Evolutionary conservation across 2,797 vertebrate genomes (phyloP).

Genomic region (Schizothorax lantsangensis): DNA sequence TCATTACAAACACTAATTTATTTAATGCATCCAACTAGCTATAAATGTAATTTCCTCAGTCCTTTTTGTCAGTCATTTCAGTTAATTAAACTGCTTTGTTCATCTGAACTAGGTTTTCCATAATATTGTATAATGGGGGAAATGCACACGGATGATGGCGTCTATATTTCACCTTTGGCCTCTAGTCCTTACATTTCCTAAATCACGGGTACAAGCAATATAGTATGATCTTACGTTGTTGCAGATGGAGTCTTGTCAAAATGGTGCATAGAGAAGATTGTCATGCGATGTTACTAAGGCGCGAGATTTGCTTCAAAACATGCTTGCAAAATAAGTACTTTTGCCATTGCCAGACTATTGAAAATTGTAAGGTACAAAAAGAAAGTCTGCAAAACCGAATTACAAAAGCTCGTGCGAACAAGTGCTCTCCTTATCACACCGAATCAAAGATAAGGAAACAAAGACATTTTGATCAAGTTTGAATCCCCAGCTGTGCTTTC

Average conservation of each 20-base stretch:
- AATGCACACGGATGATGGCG: constrained; percentile 14
- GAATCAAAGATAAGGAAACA: constrained; percentile 74
- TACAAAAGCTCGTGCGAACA: constrained; percentile 18
- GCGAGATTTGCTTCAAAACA: constrained; percentile 1
- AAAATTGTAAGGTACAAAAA: not conserved
- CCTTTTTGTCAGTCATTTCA: constrained; percentile 17
- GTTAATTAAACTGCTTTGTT: constrained; percentile 25
- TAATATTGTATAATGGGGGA: not conserved
- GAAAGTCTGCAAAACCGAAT: constrained; percentile 20
- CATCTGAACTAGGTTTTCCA: constrained; percentile 19
- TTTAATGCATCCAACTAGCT: not conserved
- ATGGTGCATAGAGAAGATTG: constrained; percentile 8
- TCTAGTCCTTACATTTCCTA: constrained; percentile 31
- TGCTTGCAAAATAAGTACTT: not conserved
- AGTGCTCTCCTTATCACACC: constrained; percentile 48
- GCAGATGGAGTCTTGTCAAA: constrained; percentile 29
- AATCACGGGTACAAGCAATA: constrained; percentile 42
- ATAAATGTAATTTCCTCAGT: constrained; percentile 12
- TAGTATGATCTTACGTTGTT: constrained; percentile 14
- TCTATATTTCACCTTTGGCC: constrained; percentile 45
- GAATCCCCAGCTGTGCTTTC: constrained; percentile 62
- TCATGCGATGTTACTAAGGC: too few species aligned
- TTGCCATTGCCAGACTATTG: not conserved
- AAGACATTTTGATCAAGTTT: constrained; percentile 71
- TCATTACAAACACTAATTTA: not conserved